These are phyloP conservation scores for Drosophila erecta DNA, from an alignment of 1,140 invertebrate genomes.

Conservation along the genomic window DNA sequence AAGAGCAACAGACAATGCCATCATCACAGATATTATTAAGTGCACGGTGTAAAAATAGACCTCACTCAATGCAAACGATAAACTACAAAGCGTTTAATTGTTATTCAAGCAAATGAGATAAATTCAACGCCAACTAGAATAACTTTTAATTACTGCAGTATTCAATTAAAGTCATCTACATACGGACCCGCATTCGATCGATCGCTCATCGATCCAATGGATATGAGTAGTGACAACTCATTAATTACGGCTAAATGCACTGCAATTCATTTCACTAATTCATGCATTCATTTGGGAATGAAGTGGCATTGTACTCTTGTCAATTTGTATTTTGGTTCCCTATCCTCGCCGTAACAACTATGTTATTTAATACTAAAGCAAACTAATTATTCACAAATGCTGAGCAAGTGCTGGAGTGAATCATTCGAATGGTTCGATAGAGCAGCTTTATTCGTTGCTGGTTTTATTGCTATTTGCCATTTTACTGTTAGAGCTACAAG, in stretches of 20 bases:
- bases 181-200: slow-evolving; percentile 6
- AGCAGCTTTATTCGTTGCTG: slow-evolving; percentile 12
- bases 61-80: slow-evolving; percentile 28
- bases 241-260: slow-evolving; percentile 48
- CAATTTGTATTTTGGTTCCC: no score
- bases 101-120: slow-evolving; percentile 32
- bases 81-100: slow-evolving; percentile 44
- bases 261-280: no score
- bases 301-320: no score
- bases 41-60: slow-evolving; percentile 37
- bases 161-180: slow-evolving; percentile 36
- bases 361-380: not conserved
- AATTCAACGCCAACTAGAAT: slow-evolving; percentile 21
- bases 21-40: slow-evolving; percentile 28
- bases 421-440: slow-evolving; percentile 42
- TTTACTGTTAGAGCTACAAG: slow-evolving; percentile 62
- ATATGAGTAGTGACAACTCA: slow-evolving; percentile 54
- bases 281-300: no score
- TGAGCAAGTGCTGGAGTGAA: slow-evolving; percentile 10
- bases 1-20: slow-evolving; percentile 45
- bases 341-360: not conserved
- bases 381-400: not conserved
- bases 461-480: slow-evolving; percentile 30
- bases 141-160: slow-evolving; percentile 27
- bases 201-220: slow-evolving; percentile 36